Evolutionary conservation across 2,888 invertebrate genomes (phyloP), one percentile per base, ranked within the genome.

Genomic region (Lasioglossum vierecki): DNA sequence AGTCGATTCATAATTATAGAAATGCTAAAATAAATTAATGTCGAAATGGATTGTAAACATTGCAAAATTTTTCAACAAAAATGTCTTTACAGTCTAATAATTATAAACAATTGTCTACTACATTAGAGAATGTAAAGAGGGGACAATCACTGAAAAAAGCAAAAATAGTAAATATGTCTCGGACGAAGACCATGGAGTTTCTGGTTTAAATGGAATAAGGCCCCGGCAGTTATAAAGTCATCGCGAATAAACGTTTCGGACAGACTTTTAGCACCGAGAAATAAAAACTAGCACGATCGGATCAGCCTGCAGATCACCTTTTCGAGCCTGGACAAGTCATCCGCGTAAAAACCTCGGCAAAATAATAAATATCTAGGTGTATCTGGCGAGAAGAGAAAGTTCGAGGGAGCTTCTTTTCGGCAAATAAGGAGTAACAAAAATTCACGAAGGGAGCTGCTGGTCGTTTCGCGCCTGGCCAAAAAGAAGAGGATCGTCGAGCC

Each of bases 311-410:
- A 6, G 30, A 66, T 66, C 66, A 9, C 66, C 30, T 41, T 70
- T 70, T 39, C 22, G 70, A 22, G 41, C n/a, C 70, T 5, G 35
- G 70, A 39, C n/a, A n/a, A 13, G 18, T 18, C 66, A 3, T 11
- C 9, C 15, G 13, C 2, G 41, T n/a, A 41, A 70, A 41, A 70
- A n/a, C 22, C n/a, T 13, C n/a, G 15, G 41, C 70, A 13, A 22
- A n/a, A 70, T 39, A 70, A 41, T 70, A 44, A 70, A 70, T 15
- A 13, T 41, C n/a, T 70, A 46, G 72, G 46, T 30, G 72, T 73
- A 30, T 4, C 35, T 49, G 44, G 44, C 30, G 44, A 18, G 41
- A 44, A 26, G 41, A 71, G 44, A 71, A 71, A 71, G 71, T 26
- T n/a, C 68, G 18, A n/a, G n/a, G 44, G 44, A 2, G 44, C 26